These are phyloP conservation scores for Catocala fraxini DNA, from an alignment of 2,888 invertebrate species.

Conservation along the genomic window DNA sequence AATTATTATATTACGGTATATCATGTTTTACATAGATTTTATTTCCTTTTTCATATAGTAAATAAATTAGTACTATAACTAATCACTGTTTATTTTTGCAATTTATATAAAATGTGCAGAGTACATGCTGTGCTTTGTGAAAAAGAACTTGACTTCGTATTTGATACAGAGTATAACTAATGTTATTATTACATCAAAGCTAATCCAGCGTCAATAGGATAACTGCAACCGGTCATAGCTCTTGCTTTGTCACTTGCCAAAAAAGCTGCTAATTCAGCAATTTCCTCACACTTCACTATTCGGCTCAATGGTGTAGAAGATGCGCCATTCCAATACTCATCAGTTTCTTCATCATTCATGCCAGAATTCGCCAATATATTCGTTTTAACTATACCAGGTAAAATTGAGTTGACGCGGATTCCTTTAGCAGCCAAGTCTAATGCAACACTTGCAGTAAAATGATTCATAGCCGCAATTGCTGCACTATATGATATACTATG, in stretches of 20 bases:
- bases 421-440: conserved; percentile 87
- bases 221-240: conserved; percentile 60
- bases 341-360: conserved; percentile 34
- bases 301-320: conserved; percentile 38
- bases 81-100: too few species aligned
- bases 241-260: conserved; percentile 64
- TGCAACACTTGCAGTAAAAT: conserved; percentile 91
- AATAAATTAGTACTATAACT: too few species aligned
- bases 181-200: conserved; percentile 12
- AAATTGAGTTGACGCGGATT: conserved; percentile 90
- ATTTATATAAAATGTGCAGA: too few species aligned
- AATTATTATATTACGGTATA: too few species aligned
- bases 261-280: conserved; percentile 58
- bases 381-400: conserved; percentile 90
- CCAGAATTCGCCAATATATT: conserved; percentile 49
- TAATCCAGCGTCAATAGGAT: conserved; percentile 51
- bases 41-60: too few species aligned
- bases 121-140: too few species aligned
- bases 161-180: too few species aligned
- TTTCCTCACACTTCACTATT: conserved; percentile 53
- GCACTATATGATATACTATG: conserved; percentile 84
- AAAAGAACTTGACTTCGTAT: too few species aligned
- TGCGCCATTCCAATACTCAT: conserved; percentile 30
- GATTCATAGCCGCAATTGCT: conserved; percentile 91
- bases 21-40: too few species aligned